phyloP scores from a whole-genome alignment of 2,113 vertebrate genomes.

The Istiophorus platypterus region DNA sequence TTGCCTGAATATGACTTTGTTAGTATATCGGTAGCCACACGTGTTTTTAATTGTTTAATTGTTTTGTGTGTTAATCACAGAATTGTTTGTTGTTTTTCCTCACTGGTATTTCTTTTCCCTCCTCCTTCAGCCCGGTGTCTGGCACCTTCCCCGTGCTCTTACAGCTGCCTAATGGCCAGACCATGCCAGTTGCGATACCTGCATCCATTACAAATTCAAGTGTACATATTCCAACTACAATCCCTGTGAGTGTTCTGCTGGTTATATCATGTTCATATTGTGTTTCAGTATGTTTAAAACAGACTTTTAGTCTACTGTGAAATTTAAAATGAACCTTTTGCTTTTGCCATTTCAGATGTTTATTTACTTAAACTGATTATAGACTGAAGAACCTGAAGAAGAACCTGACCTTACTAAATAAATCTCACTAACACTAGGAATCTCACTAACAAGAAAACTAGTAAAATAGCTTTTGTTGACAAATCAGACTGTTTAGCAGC shows the following conservation, averaged over 20 bases:
- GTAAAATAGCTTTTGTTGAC: not conserved
- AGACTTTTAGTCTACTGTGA: not conserved
- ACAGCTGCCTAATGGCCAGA: slow-evolving; percentile 99
- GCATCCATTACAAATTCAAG: slow-evolving; percentile 97
- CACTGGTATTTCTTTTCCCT: slow-evolving; percentile 74
- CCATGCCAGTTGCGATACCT: slow-evolving; percentile 98
- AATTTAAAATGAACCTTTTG: not conserved
- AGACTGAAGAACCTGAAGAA: not conserved
- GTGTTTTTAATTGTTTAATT: slow-evolving; percentile 11
- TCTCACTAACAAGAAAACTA: not conserved
- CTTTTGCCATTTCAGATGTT: not conserved
- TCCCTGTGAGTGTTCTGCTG: slow-evolving; percentile 90
- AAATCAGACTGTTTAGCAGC: not conserved
- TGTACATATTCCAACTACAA: slow-evolving; percentile 96
- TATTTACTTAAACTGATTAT: not conserved
- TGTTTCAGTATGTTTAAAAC: slow-evolving; percentile 12
- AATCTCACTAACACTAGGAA: too few species aligned
- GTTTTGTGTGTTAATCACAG: slow-evolving; percentile 9
- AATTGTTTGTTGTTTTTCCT: slow-evolving; percentile 12
- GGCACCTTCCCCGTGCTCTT: slow-evolving; percentile 97
- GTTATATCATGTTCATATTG: not conserved
- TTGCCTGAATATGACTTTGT: slow-evolving; percentile 46
- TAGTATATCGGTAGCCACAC: not conserved
- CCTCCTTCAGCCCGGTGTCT: slow-evolving; percentile 92
- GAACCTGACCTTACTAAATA: not conserved